These are phyloP conservation scores for Drosophila willistoni DNA, from an alignment of 1,140 invertebrate genomes.

Conservation along the genomic window DNA sequence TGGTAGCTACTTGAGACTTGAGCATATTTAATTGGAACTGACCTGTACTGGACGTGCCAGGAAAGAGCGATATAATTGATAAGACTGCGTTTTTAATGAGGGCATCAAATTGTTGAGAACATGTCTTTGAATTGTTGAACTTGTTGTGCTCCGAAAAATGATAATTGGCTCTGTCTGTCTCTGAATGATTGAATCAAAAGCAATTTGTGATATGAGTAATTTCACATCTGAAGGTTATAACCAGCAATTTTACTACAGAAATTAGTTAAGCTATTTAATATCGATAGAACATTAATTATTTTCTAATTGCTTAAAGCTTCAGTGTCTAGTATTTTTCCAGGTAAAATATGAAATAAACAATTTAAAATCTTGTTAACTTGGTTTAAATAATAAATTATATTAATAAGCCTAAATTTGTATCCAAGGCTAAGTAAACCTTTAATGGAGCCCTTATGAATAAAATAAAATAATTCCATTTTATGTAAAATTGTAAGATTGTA, in stretches of 20 bases:
- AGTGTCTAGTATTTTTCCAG: no score
- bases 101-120: neutral
- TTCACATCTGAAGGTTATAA: neutral
- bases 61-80: slow-evolving; percentile 28
- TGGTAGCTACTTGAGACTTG: slow-evolving; percentile 19
- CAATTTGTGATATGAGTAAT: neutral
- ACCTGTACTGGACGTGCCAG: slow-evolving; percentile 24
- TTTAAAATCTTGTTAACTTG: no score
- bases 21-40: slow-evolving; percentile 37
- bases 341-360: no score
- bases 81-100: slow-evolving; percentile 9
- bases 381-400: no score
- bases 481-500: no score
- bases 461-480: no score
- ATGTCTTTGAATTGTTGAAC: neutral
- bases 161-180: neutral
- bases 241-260: neutral
- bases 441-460: no score
- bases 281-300: no score
- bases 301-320: no score
- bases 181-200: neutral
- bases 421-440: no score
- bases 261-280: neutral
- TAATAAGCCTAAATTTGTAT: no score
- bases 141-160: neutral